Conservation (phyloP, 2,113 vertebrate genomes). For the Anhinga anhinga region DNA sequence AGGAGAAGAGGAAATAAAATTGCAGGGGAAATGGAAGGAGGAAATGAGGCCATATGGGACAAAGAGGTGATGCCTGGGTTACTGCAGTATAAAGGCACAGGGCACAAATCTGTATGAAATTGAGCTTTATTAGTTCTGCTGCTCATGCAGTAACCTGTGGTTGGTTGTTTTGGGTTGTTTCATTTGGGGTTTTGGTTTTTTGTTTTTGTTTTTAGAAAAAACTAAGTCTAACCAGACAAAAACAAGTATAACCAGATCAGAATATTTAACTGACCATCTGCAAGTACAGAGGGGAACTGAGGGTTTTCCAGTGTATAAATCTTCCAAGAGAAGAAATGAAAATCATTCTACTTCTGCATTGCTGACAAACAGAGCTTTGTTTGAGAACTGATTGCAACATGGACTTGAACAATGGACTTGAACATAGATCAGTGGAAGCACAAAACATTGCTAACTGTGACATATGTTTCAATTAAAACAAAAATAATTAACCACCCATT, state of each 20-base stretch:
- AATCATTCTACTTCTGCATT: conserved; percentile 32
- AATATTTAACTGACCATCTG: conserved; percentile 51
- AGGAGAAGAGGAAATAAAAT: conserved; percentile 6
- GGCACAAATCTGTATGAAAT: not conserved
- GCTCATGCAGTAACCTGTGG: not conserved
- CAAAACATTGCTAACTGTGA: conserved; percentile 5
- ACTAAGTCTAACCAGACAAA: not conserved
- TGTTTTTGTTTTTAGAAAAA: not conserved
- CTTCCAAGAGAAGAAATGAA: conserved; percentile 40
- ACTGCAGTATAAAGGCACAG: not conserved
- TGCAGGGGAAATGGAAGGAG: not conserved
- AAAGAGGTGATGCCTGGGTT: not conserved
- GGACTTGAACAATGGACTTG: conserved; percentile 45
- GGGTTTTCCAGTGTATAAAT: conserved; percentile 22
- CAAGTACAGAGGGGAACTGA: not conserved
- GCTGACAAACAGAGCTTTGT: conserved; percentile 40
- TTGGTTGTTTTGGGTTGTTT: not conserved
- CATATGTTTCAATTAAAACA: conserved; percentile 16
- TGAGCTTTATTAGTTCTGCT: not conserved
- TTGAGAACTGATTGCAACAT: conserved; percentile 30
- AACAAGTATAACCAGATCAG: conserved; percentile 22
- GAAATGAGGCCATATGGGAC: not conserved
- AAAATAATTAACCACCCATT: conserved; percentile 9
- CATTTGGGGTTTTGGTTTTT: not conserved
- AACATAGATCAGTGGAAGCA: conserved; percentile 37